These are phyloP conservation scores for Zygaena filipendulae DNA, from an alignment of 2,888 invertebrate species.

Conservation along the genomic window DNA sequence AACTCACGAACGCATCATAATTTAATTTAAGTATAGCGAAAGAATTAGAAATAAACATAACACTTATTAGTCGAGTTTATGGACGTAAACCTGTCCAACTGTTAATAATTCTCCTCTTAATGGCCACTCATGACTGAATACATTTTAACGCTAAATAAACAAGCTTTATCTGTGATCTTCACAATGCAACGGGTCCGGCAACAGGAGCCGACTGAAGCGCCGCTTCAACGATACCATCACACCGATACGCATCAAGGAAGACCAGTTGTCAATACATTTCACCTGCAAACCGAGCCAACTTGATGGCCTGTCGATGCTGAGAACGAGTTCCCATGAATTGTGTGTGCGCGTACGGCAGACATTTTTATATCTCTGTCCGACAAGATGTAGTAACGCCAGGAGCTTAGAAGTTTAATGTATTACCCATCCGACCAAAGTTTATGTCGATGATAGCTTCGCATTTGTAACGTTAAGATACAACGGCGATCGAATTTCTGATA, in stretches of 20 bases:
- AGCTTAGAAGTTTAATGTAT: slow-evolving; percentile 49
- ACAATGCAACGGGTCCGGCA: slow-evolving; percentile 54
- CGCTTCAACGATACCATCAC: slow-evolving; percentile 60
- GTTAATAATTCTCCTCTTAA: slow-evolving; percentile 56
- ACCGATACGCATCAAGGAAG: slow-evolving; percentile 66
- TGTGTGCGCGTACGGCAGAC: slow-evolving; percentile 46
- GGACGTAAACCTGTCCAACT: slow-evolving; percentile 47
- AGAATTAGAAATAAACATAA: too few species aligned
- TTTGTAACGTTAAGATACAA: slow-evolving; percentile 13
- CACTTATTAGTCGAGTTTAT: slow-evolving; percentile 40
- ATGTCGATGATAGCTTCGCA: slow-evolving; percentile 19
- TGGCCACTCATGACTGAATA: slow-evolving; percentile 53
- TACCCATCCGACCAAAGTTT: slow-evolving; percentile 25
- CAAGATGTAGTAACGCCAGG: slow-evolving; percentile 31
- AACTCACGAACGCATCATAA: too few species aligned
- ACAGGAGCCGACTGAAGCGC: slow-evolving; percentile 60
- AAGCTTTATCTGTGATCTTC: slow-evolving; percentile 57
- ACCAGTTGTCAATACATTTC: slow-evolving; percentile 67
- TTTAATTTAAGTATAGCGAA: too few species aligned
- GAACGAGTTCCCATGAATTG: slow-evolving; percentile 61
- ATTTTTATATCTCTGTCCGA: slow-evolving; percentile 55
- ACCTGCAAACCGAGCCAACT: slow-evolving; percentile 46
- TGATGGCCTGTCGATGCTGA: slow-evolving; percentile 48
- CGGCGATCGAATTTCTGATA: slow-evolving; percentile 36
- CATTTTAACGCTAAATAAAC: slow-evolving; percentile 64